Base-by-base conservation (phyloP, 2,113 vertebrate genomes). In the Tyto alba region DNA sequence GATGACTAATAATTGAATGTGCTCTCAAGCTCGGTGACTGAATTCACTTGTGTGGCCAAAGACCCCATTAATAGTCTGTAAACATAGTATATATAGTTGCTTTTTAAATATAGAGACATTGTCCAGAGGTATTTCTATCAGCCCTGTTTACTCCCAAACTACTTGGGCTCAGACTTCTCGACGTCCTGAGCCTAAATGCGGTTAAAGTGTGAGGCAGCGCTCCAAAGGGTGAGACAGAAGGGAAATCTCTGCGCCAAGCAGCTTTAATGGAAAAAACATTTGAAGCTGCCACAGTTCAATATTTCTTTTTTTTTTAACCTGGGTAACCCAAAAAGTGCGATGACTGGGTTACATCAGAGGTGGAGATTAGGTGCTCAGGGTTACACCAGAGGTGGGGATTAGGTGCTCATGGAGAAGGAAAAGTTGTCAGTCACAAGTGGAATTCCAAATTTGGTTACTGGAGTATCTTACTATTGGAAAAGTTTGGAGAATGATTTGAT, bases 101-200 rank as follows among this genome's bases (percentile, higher is more conserved):
- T 80, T 89, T 68, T 92, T 83, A 95, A 93, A 95, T 95, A 94
- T 38, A 95, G 89, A 76, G 87, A 66, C 87, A 95, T 97, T 97
- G 87, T 96, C 74, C 89, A 85, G 84, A 83, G 53, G 32, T 88
- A 91, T 97, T 96, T 95, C 81, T 89, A 43, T 85, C 68, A 64
- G 80, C 16, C 74, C 57, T 89, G n/a, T 91, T 95, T 92, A 62
- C 62, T 87, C 78, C 84, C 77, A 91, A 85, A 88, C 81, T 89
- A 32, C 81, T 89, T 59, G 81, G 57, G 92, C 81, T 89, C 87
- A 95, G 93, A 95, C 89, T 81, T 91, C 68, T 89, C 0, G 14
- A 89, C 26, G 13, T 90, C 81, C 80, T 52, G 29, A 79, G 53
- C 80, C 86, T 89, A 95, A 91, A 94, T 74, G 71, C 55, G 96